Base-by-base conservation (phyloP, 2,113 vertebrate species). In the Mastomys natalensis region DNA sequence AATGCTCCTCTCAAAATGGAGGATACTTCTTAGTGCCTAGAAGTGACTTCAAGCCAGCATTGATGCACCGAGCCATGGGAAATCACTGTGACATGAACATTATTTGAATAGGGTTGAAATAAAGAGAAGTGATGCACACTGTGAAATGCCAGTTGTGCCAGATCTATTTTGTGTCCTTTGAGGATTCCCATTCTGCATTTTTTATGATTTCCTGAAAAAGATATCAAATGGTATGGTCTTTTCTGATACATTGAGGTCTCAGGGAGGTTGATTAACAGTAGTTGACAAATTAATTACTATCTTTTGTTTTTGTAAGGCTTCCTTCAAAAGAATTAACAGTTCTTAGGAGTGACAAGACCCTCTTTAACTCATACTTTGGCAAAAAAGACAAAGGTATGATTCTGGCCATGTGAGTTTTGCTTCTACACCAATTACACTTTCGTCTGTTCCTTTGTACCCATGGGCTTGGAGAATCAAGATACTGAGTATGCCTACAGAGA, bases 331-430 rank as follows among this genome's bases (percentile, higher is more conserved):
- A 66, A 58, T 92, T 17, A 74, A 55, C 24, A 80, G 12, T 51
- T 11, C 51, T 51, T 8, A 95, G 86, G 60, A 93, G 92, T 80
- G 97, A 95, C 90, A 90, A 94, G 87, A 91, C 31, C 93, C 62
- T 81, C 51, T 22, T 84, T 55, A 31, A 21, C 31, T 77, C 88
- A 62, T 4, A 78, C 87, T 97, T 95, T 97, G 3, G 9, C 95
- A 62, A 97, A 97, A 96, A 95, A 97, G 31, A 22, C 62, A 34
- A 0, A 0, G 68, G 58, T 77, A 73, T 97, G 82, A 31, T 76
- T 94, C 74, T 16, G 84, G 24, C 89, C 89, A 92, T 96, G 87
- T 95, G 96, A 98, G 93, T 86, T 97, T 7, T n/a, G 0, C 6
- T 37, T 76, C 17, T 16, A 73, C 22, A 21, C 34, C 34, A 55